Percentiles rank a stretch among this genome's conserved stretches.
Evolutionary conservation across 2,888 invertebrate species (phyloP).

Genomic region (Tridacna crocea): DNA sequence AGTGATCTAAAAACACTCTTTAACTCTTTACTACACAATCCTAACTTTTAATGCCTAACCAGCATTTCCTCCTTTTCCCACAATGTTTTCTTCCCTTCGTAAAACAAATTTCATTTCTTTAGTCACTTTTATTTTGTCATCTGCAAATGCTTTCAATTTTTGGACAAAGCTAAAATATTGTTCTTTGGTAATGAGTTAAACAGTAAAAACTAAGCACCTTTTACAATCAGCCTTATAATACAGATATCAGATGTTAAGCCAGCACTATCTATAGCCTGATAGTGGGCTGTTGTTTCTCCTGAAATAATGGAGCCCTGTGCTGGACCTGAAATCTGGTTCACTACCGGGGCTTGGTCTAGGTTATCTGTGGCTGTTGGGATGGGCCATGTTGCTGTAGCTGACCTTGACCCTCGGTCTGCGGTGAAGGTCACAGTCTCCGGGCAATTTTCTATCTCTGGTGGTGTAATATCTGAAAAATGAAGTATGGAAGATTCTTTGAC

Average conservation of each 20-base stretch:
- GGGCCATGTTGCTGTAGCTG: conserved; percentile 4
- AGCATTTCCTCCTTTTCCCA: too few relatives aligned
- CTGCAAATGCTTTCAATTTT: too few relatives aligned
- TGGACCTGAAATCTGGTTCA: conserved; percentile 4
- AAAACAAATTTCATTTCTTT: too few relatives aligned
- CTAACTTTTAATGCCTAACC: too few relatives aligned
- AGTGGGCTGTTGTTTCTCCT: background rate
- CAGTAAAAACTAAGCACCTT: background rate
- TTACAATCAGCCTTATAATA: background rate
- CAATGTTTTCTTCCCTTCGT: too few relatives aligned
- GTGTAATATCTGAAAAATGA: background rate
- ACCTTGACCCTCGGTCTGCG: conserved; percentile 8
- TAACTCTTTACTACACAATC: too few relatives aligned
- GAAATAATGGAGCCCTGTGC: background rate
- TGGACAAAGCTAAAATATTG: too few relatives aligned
- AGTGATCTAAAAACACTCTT: too few relatives aligned
- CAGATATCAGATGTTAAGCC: background rate
- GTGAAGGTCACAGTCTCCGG: background rate
- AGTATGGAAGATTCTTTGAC: background rate
- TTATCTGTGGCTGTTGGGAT: conserved; percentile 13
- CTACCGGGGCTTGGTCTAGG: background rate
- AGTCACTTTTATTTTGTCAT: too few relatives aligned
- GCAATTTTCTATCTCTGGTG: conserved; percentile 14
- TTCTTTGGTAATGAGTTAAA: too few relatives aligned
- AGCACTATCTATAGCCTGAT: conserved; percentile 1